Percentiles rank a stretch among this genome's conserved stretches.
Evolutionary conservation across 2,888 invertebrate genomes (phyloP).

Genomic region (Nomada ferruginata): DNA sequence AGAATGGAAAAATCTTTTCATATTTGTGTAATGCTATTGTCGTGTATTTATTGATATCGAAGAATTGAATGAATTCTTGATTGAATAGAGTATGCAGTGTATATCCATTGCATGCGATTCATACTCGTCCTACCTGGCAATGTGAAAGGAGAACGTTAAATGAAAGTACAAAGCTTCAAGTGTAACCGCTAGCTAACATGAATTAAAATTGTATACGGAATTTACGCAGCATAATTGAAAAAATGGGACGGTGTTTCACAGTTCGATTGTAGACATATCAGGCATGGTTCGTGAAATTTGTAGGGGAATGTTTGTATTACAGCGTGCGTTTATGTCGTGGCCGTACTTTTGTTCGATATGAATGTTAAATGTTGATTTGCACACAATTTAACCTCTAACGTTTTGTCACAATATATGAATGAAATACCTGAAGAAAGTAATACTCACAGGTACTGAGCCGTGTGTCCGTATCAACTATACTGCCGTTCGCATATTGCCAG

Average conservation of each 20-base stretch:
- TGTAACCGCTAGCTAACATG: neutral
- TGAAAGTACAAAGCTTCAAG: neutral
- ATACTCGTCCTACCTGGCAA: neutral
- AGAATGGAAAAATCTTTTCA: neutral
- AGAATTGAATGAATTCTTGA: constrained; percentile 15
- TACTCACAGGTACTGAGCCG: constrained; percentile 75
- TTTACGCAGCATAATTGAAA: neutral
- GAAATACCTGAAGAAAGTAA: neutral
- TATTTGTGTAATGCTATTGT: too few relatives aligned
- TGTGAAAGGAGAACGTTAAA: constrained; percentile 12
- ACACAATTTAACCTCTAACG: constrained; percentile 58
- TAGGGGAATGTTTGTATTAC: neutral
- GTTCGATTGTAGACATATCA: neutral
- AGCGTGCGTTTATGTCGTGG: neutral
- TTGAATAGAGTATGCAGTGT: neutral
- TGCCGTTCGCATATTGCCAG: constrained; percentile 76
- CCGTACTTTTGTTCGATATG: constrained; percentile 28
- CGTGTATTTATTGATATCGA: neutral
- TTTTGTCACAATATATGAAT: constrained; percentile 4
- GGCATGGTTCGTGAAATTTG: neutral
- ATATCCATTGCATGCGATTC: neutral
- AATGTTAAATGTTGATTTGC: constrained; percentile 52
- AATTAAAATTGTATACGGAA: constrained; percentile 13
- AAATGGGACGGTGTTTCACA: neutral
- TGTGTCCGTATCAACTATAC: constrained; percentile 74